Conservation (phyloP, 2,888 invertebrate species). For the Caenorhabditis imperialis region DNA sequence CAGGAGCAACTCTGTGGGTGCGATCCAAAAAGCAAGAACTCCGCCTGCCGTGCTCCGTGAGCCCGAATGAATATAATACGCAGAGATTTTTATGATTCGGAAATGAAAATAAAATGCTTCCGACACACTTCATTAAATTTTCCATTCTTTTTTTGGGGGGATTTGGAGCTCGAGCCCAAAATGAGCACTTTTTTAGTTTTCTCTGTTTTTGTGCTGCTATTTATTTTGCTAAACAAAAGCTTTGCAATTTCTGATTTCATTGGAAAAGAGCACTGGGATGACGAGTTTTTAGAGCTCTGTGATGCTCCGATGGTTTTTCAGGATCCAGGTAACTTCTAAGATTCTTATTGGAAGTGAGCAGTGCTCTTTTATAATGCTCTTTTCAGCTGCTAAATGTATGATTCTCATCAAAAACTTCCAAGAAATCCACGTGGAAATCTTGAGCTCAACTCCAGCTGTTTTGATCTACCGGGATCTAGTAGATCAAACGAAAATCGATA, state of each 20-base stretch:
- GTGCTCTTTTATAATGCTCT: too few species aligned
- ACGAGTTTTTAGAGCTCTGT: not conserved
- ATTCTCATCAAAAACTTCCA: not conserved
- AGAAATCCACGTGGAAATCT: not conserved
- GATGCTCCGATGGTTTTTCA: too few species aligned
- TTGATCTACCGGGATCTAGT: not conserved
- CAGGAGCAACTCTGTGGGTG: slow-evolving; percentile 53
- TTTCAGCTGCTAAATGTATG: not conserved
- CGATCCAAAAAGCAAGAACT: slow-evolving; percentile 40
- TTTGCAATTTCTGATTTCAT: not conserved
- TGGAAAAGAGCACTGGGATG: slow-evolving; percentile 1
- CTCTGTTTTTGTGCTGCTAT: too few species aligned
- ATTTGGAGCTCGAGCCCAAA: too few species aligned
- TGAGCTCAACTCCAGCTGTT: not conserved
- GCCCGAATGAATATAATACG: too few species aligned
- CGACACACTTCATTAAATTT: not conserved
- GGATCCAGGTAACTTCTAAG: too few species aligned
- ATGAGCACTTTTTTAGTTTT: not conserved
- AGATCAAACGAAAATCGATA: not conserved
- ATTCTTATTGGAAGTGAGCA: too few species aligned
- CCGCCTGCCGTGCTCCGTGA: slow-evolving; percentile 11
- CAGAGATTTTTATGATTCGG: too few species aligned
- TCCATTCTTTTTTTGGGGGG: not conserved
- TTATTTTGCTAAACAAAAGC: not conserved
- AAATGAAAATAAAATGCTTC: too few species aligned